Conservation (phyloP, 2,888 invertebrate species). For the Tiliacea aurago region DNA sequence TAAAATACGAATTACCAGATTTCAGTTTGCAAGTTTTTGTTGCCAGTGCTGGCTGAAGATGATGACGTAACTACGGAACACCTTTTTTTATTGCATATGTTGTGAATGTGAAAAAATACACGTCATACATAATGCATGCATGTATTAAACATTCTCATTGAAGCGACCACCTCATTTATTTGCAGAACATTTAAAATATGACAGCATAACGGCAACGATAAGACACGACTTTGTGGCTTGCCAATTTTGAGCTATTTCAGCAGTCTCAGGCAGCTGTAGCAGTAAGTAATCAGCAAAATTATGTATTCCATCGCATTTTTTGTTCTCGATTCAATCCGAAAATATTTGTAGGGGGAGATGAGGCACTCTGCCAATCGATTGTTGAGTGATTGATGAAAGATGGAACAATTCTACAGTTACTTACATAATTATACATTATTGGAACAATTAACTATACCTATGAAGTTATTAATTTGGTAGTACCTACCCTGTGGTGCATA, state of each 20-base stretch:
- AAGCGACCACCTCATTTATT: background rate
- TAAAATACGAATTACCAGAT: slow-evolving; percentile 51
- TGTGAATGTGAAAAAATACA: background rate
- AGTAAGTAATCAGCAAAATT: slow-evolving; percentile 14
- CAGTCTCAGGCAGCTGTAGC: background rate
- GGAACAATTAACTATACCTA: background rate
- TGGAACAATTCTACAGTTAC: background rate
- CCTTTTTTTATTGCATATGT: background rate
- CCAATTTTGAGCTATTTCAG: slow-evolving; percentile 30
- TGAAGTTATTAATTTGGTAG: background rate
- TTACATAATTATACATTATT: slow-evolving; percentile 9
- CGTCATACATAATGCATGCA: background rate
- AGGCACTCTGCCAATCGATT: slow-evolving; percentile 20
- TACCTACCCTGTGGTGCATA: background rate
- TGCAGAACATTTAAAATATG: slow-evolving; percentile 5
- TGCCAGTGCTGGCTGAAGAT: background rate
- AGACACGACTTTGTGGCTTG: slow-evolving; percentile 14
- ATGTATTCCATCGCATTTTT: slow-evolving; percentile 19
- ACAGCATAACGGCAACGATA: slow-evolving; percentile 5
- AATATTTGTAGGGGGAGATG: slow-evolving; percentile 32
- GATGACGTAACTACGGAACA: background rate
- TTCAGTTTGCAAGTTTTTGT: slow-evolving; percentile 26
- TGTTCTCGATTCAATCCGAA: background rate
- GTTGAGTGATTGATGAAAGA: slow-evolving; percentile 18
- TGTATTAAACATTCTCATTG: background rate